Conservation (phyloP, 1,140 invertebrate species). For the Bombus soroeensis region DNA sequence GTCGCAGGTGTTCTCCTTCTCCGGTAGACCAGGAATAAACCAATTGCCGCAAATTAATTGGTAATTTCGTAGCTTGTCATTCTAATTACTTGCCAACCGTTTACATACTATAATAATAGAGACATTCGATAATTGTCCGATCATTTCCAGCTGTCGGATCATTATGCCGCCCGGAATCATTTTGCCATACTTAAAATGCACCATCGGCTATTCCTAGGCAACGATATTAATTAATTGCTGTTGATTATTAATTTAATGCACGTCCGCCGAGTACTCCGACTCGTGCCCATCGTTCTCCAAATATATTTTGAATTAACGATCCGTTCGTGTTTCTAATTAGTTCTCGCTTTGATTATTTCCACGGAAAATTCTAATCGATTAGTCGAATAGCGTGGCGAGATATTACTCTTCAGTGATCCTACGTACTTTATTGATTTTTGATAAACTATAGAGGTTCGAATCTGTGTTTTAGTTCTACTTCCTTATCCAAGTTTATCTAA, state of each 20-base stretch:
- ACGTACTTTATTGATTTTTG: background rate
- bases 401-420: background rate
- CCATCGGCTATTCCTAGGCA: background rate
- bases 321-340: slow-evolving; percentile 8
- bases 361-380: background rate
- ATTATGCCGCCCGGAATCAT: slow-evolving; percentile 14
- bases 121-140: slow-evolving; percentile 43
- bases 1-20: background rate
- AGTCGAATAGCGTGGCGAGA: background rate
- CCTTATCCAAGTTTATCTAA: too few species aligned
- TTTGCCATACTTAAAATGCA: slow-evolving; percentile 22
- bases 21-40: background rate
- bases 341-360: too few species aligned
- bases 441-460: background rate
- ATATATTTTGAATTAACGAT: background rate
- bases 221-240: slow-evolving; percentile 35
- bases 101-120: slow-evolving; percentile 46
- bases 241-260: slow-evolving; percentile 26
- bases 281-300: background rate
- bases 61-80: slow-evolving; percentile 28
- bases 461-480: too few species aligned
- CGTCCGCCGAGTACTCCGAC: background rate
- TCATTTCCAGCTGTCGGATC: background rate
- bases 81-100: slow-evolving; percentile 27
- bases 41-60: slow-evolving; percentile 39